Percentiles rank a stretch among this genome's conserved stretches.
These are phyloP conservation scores for Sterrhoptilus dennistouni DNA, from an alignment of 2,113 vertebrate species.

Conservation along the genomic window DNA sequence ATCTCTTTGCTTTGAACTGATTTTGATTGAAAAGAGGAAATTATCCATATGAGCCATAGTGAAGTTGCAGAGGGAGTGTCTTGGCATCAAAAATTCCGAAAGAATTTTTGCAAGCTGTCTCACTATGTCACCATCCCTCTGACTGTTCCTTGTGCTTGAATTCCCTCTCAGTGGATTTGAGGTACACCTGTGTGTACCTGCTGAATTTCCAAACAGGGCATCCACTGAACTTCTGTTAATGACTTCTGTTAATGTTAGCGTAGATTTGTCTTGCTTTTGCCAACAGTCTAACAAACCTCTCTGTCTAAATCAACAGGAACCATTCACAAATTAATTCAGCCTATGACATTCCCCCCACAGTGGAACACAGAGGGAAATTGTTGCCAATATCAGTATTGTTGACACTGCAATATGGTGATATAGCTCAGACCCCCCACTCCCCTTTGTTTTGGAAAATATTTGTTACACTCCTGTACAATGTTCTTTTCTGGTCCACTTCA, in stretches of 20 bases:
- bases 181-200: neutral
- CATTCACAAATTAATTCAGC: neutral
- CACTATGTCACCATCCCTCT: neutral
- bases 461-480: neutral
- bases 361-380: neutral
- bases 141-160: neutral
- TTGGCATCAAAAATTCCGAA: neutral
- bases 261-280: neutral
- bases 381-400: neutral
- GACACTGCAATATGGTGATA: neutral
- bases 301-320: neutral
- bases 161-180: neutral
- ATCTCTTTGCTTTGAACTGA: neutral
- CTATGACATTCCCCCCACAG: neutral
- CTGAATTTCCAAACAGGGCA: neutral
- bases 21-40: neutral
- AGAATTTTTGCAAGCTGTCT: neutral
- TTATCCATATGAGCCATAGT: neutral
- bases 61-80: neutral
- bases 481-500: neutral
- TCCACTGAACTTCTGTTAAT: neutral
- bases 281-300: neutral
- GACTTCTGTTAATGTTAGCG: neutral
- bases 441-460: neutral
- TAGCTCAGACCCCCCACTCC: fast-evolving